Evolutionary conservation across 2,888 invertebrate genomes (phyloP).

Genomic region (Amblyjoppa proteus): DNA sequence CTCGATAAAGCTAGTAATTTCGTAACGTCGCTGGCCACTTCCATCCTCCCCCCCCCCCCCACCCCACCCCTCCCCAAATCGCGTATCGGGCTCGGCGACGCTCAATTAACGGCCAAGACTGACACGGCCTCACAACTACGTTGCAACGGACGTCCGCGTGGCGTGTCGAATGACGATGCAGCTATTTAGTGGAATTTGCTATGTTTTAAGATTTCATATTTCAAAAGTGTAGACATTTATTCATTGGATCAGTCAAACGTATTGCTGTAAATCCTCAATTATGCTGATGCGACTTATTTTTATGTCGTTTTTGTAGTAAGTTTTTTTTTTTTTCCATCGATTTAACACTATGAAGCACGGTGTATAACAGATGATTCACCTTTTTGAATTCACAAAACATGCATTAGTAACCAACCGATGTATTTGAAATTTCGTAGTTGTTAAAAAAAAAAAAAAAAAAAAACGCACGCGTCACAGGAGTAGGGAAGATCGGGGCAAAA

Average conservation of each 20-base stretch:
- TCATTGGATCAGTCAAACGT: not conserved
- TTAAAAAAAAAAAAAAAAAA: too few species aligned
- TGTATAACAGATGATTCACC: too few species aligned
- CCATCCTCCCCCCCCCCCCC: too few species aligned
- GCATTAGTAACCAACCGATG: too few species aligned
- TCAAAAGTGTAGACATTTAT: not conserved
- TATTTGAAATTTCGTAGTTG: too few species aligned
- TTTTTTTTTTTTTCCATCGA: not conserved
- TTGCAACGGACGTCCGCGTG: not conserved
- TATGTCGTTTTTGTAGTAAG: not conserved
- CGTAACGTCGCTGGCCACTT: not conserved
- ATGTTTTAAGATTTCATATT: not conserved
- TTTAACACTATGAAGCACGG: not conserved
- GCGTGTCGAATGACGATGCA: not conserved
- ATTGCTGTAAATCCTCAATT: not conserved
- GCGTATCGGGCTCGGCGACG: too few species aligned
- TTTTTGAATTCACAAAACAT: too few species aligned
- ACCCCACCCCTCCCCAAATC: too few species aligned
- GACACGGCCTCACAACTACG: too few species aligned
- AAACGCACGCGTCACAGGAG: too few species aligned
- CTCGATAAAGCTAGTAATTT: conserved; percentile 80
- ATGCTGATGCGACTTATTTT: not conserved
- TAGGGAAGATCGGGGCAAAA: too few species aligned
- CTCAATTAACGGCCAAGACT: not conserved
- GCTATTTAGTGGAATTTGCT: too few species aligned